Percentiles rank a stretch among this genome's conserved stretches.
Conservation (phyloP, 1,140 invertebrate genomes). For the Archivesica marissinica region DNA sequence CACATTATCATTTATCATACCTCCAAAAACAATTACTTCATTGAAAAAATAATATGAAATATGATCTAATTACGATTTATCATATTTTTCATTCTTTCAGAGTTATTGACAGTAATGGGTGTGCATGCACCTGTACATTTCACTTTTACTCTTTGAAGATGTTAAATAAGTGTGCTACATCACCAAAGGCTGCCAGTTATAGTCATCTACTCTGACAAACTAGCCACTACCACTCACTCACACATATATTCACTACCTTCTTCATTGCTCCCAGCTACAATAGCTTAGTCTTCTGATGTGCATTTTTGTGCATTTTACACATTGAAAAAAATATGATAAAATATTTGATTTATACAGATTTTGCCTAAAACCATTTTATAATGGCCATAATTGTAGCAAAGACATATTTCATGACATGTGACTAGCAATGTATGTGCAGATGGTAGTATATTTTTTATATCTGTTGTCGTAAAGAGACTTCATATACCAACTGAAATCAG, state of each 20-base stretch:
- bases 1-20: constrained; percentile 26
- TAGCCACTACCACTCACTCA: constrained; percentile 10
- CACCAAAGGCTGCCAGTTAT: background rate
- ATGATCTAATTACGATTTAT: background rate
- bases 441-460: too few relatives aligned
- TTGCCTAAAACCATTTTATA: background rate
- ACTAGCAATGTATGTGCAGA: too few relatives aligned
- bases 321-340: background rate
- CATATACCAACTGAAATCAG: too few relatives aligned
- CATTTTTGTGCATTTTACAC: background rate
- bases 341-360: constrained; percentile 5
- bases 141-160: background rate
- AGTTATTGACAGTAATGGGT: background rate
- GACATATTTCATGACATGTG: too few relatives aligned
- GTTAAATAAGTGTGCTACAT: constrained; percentile 1
- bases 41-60: background rate
- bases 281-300: background rate
- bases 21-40: background rate
- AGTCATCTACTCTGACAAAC: background rate
- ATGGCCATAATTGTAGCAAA: too few relatives aligned
- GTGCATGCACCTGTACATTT: background rate
- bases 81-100: background rate
- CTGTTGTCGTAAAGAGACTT: too few relatives aligned
- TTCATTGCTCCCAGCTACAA: background rate
- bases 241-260: background rate